A percentile compares a stretch with the other conserved stretches of the same genome.
phyloP scores from a whole-genome alignment of 2,888 invertebrate species.

The Agrochola lychnidis region DNA sequence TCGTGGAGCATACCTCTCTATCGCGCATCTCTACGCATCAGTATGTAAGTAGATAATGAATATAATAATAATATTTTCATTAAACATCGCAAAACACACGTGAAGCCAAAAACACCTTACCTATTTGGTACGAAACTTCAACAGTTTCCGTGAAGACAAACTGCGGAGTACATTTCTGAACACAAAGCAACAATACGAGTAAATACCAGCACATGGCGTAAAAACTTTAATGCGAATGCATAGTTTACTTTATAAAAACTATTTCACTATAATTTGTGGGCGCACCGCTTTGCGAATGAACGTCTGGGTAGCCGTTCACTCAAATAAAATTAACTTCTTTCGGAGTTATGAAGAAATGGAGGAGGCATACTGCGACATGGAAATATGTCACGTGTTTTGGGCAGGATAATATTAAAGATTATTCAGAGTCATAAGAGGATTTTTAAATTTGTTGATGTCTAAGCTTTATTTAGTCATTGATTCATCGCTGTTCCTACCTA shows the following conservation, averaged over 20 bases:
- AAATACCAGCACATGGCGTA: slow-evolving; percentile 69
- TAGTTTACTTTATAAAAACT: slow-evolving; percentile 47
- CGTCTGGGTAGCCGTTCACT: slow-evolving; percentile 72
- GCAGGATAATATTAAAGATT: neutral
- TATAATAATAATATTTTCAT: too few species aligned
- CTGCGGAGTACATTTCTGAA: slow-evolving; percentile 71
- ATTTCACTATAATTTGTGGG: slow-evolving; percentile 60
- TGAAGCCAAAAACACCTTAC: slow-evolving; percentile 68
- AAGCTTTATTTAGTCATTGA: slow-evolving; percentile 14
- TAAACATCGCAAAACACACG: neutral
- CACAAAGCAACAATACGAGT: slow-evolving; percentile 65
- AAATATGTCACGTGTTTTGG: slow-evolving; percentile 2
- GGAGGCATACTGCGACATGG: slow-evolving; percentile 48
- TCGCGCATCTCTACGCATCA: too few species aligned
- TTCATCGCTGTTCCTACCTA: slow-evolving; percentile 20
- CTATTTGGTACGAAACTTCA: slow-evolving; percentile 79
- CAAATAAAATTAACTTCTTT: slow-evolving; percentile 72
- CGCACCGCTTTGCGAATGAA: slow-evolving; percentile 65
- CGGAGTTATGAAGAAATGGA: slow-evolving; percentile 65
- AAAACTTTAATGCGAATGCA: slow-evolving; percentile 57
- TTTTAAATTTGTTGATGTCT: neutral
- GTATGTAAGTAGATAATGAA: neutral
- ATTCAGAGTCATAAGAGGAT: neutral
- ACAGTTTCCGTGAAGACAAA: slow-evolving; percentile 69
- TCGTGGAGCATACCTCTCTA: neutral